Base-by-base conservation (phyloP, 92 coral and sea anemone species). In the Parazoanthus darwini region DNA sequence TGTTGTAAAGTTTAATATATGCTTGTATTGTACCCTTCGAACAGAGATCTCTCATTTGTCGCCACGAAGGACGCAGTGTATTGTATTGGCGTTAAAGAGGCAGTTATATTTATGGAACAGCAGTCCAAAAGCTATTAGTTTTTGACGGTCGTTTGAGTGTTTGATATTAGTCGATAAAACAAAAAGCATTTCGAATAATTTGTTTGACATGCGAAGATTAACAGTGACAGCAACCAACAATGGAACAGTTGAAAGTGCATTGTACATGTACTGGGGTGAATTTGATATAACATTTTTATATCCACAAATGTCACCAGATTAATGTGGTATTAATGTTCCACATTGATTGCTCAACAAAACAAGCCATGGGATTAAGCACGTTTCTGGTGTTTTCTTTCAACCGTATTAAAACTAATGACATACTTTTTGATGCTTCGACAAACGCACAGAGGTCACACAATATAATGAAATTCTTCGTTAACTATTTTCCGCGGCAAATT, bases 251-350 rank as follows among this genome's bases (percentile, higher is more conserved):
- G 48, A 58, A 35, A 56, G 37, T 54, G 11, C 68, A 51, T 54
- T 20, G 84, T 50, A 80, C 71, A 33, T 20, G 84, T 50, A 80
- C 71, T 18, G 26, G 83, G 43, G 56, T 54, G 83, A 79, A 79
- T 79, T 79, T 79, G 33, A 79, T 48, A 25, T 23, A 48, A 78
- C 66, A 23, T 35, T 20, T 13, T 26, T 50, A 18, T 23, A 56
- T 23, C 37, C 39, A 48, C 68, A 51, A 79, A 79, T 79, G 70
- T 26, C 67, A 50, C 43, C 83, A 50, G 67, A 66, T 54, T n/a
- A 79, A 50, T 51, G 42, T 22, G 26, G 11, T 6, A 77, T 11
- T 42, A 77, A 77, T 14, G 23, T 54, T 54, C 51, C 51, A 9
- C 80, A 18, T 36, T 42, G 39, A 76, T 44, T 18, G 22, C 35